Conservation (phyloP, 2,113 vertebrate species). For the Lophotis ruficrista region DNA sequence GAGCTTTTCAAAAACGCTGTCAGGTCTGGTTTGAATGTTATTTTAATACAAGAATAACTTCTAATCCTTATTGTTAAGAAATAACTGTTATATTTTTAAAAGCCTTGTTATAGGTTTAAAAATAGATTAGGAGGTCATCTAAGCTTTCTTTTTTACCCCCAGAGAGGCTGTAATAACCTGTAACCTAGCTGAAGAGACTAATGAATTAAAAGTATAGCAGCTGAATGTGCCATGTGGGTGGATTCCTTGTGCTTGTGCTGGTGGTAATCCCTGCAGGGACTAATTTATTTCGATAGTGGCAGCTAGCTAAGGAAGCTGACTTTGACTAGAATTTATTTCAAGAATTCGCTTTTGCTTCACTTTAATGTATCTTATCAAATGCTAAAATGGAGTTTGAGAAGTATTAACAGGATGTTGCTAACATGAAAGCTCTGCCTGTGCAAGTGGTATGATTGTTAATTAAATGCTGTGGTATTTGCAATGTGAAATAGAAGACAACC, state of each 20-base stretch:
- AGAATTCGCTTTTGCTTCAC: background rate
- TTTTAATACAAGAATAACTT: background rate
- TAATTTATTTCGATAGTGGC: slow-evolving; percentile 34
- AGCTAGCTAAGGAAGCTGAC: background rate
- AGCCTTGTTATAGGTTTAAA: slow-evolving; percentile 1
- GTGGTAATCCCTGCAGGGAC: slow-evolving; percentile 36
- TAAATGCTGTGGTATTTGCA: background rate
- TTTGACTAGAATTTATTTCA: slow-evolving; percentile 9
- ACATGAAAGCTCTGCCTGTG: background rate
- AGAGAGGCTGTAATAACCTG: slow-evolving; percentile 40
- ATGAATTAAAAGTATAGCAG: slow-evolving; percentile 38
- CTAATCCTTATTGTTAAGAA: background rate
- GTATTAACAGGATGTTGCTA: background rate
- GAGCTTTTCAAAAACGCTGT: background rate
- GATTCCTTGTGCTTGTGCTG: background rate
- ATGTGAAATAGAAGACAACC: background rate
- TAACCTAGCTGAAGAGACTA: slow-evolving; percentile 33
- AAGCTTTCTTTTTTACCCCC: background rate
- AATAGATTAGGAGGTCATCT: slow-evolving; percentile 20
- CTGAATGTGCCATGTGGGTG: background rate
- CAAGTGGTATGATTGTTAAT: background rate
- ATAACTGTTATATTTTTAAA: slow-evolving; percentile 16
- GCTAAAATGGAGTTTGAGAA: background rate
- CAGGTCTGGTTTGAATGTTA: background rate
- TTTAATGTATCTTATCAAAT: background rate